Percentiles rank a stretch among this genome's conserved stretches.
These are phyloP conservation scores for Sebastes variabilis DNA, from an alignment of 2,797 vertebrate species.

Conservation along the genomic window DNA sequence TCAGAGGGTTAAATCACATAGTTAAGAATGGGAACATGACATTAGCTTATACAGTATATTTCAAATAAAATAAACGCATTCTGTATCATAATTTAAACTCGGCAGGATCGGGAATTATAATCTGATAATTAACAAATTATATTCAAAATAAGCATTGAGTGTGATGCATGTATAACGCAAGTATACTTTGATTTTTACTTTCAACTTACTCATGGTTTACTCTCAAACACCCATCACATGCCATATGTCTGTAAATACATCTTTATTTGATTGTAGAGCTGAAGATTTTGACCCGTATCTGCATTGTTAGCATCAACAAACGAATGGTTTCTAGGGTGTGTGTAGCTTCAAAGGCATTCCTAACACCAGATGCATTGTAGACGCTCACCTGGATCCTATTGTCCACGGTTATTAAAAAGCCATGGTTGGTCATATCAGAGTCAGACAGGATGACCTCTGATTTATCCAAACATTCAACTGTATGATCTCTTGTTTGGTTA, in stretches of 20 bases:
- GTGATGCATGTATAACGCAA: background rate
- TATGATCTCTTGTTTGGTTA: background rate
- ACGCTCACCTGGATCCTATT: conserved; percentile 51
- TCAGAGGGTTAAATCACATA: no score
- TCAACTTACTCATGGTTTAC: background rate
- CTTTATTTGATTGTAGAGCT: background rate
- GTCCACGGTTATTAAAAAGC: conserved; percentile 4
- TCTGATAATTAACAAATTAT: background rate
- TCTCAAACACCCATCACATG: background rate
- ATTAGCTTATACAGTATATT: background rate
- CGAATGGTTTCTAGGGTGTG: background rate
- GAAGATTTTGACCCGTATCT: background rate
- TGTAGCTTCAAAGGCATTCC: conserved; percentile 52
- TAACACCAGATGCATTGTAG: conserved; percentile 4
- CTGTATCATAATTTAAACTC: background rate
- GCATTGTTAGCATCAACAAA: background rate
- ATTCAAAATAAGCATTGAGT: background rate
- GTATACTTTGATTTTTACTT: no score
- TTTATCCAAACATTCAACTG: background rate
- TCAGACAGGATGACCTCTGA: background rate
- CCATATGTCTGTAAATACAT: background rate
- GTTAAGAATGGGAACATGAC: no score
- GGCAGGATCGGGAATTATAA: background rate
- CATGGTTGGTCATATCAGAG: background rate
- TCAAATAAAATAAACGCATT: no score